Conservation (phyloP, 2,888 invertebrate species). For the Thymelicus sylvestris region DNA sequence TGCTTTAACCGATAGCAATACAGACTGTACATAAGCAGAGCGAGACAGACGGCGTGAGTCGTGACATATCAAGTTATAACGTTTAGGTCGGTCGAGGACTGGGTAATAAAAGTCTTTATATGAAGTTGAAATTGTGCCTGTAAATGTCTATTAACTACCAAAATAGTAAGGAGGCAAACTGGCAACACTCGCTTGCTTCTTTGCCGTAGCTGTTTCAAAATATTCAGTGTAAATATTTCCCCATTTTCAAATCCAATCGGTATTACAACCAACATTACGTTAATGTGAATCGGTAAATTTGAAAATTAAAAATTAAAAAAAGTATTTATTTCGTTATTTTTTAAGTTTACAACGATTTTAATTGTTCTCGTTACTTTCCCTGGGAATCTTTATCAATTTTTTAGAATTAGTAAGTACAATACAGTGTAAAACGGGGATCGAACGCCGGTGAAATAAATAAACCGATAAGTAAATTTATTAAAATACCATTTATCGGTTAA, state of each 20-base stretch:
- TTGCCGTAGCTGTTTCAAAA: too few species aligned
- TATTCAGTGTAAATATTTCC: neutral
- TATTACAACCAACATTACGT: conserved; percentile 20
- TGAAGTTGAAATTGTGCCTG: neutral
- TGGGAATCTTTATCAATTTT: conserved; percentile 80
- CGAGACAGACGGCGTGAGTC: conserved; percentile 17
- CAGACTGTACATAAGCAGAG: conserved; percentile 10
- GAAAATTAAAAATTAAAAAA: conserved; percentile 56
- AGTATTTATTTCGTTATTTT: conserved; percentile 83
- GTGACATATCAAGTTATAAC: conserved; percentile 33
- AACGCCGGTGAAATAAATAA: conserved; percentile 42
- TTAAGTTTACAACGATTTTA: conserved; percentile 83
- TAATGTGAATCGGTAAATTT: conserved; percentile 38
- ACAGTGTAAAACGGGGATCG: conserved; percentile 61
- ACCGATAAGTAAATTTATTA: conserved; percentile 35
- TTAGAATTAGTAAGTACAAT: conserved; percentile 73
- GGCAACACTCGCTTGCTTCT: neutral
- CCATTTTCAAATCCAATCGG: neutral
- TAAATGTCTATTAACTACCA: neutral
- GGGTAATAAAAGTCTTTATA: neutral
- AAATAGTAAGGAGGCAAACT: neutral
- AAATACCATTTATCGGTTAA: conserved; percentile 42
- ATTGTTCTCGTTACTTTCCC: conserved; percentile 83
- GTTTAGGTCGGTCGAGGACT: neutral
- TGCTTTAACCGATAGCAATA: conserved; percentile 11